Base-by-base conservation (phyloP, 2,888 invertebrate species). In the Drosophila aldrichi region DNA sequence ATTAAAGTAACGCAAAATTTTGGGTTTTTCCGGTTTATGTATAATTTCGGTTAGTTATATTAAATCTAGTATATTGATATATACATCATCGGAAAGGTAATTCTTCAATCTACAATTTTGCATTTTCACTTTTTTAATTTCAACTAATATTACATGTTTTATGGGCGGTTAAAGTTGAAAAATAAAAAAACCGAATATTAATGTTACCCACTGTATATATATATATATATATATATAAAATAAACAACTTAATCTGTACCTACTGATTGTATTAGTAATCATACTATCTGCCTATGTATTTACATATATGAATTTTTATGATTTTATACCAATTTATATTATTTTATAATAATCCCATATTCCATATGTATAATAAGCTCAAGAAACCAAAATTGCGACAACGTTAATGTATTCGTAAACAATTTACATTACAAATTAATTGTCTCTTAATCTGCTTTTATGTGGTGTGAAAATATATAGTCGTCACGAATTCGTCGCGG, bases 331-430 rank as follows among this genome's bases (percentile, higher is more conserved):
- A 20, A 10, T 5, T 14, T 32, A 40, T 49, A 72, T 63, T 43
- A 52, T 41, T 29, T 55, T 70, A 65, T 68, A 73, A 79, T 65
- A 36, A 36, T 48, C 46, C 41, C 22, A 20, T 29, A 32, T 40
- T 34, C 22, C 43, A 32, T 32, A 54, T 34, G 22, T 41, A 34
- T 41, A 38, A 16, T 4, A 5, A 36, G 57, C 25, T 43, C 14
- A 1, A 10, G 20, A 36, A 29, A 29, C 18, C 12, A 29, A 29
- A 38, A 38, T 43, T 51, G 41, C 29, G 69, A 72, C 61, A 76
- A 65, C 62, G 59, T 72, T 51, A 79, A 85, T 78, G 86, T 63
- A 41, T 80, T 73, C 64, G 72, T 88, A 74, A 84, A 79, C 67
- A 79, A 67, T 79, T 70, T 60, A 56, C 49, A 67, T 68, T 60